Evolutionary conservation across 2,113 vertebrate genomes (phyloP).

Genomic region (Haemorhous mexicanus): DNA sequence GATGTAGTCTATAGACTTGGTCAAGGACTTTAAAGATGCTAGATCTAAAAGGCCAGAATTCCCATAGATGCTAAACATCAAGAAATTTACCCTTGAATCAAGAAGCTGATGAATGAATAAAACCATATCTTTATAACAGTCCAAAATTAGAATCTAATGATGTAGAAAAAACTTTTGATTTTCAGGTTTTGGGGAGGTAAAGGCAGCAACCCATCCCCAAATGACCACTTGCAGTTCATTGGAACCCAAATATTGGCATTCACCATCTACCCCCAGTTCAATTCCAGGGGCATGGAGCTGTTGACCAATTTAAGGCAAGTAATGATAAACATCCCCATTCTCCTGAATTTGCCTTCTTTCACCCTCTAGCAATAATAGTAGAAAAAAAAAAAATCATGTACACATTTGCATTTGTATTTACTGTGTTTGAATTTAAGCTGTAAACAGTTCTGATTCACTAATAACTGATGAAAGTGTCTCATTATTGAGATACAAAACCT

Average conservation of each 20-base stretch:
- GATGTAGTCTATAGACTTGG: background rate
- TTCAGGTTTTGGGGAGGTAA: background rate
- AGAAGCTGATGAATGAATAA: background rate
- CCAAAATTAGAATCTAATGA: background rate
- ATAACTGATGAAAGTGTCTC: slow-evolving; percentile 55
- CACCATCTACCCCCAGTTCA: background rate
- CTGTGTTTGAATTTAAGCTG: slow-evolving; percentile 45
- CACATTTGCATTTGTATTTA: slow-evolving; percentile 61
- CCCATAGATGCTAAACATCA: background rate
- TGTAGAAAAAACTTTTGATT: background rate
- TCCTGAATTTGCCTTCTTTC: slow-evolving; percentile 34
- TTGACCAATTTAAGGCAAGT: slow-evolving; percentile 25
- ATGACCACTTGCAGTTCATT: background rate
- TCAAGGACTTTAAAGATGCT: background rate
- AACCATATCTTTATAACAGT: background rate
- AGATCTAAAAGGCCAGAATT: background rate
- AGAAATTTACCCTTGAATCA: background rate
- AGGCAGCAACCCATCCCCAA: background rate
- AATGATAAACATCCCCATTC: background rate
- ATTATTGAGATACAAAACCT: slow-evolving; percentile 58
- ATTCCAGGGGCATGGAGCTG: background rate
- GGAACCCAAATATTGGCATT: background rate
- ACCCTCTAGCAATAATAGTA: slow-evolving; percentile 44
- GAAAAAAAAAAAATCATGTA: slow-evolving; percentile 47
- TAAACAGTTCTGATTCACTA: slow-evolving; percentile 58